phyloP scores from a whole-genome alignment of 2,888 invertebrate species.

The Eristalis intricaria region DNA sequence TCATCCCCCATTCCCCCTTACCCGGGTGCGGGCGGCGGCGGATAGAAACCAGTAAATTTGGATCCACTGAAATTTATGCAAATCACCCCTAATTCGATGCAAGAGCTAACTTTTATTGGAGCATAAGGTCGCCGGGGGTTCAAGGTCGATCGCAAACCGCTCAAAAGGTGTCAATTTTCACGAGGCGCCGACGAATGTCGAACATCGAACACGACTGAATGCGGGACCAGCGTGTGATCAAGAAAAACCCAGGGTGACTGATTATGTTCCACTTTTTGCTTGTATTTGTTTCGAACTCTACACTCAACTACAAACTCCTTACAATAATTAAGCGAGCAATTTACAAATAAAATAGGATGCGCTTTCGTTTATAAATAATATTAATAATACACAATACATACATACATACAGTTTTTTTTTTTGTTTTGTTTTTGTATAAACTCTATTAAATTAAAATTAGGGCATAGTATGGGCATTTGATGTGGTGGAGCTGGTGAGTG shows the following conservation, averaged over 20 bases:
- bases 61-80: slow-evolving; percentile 28
- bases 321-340: slow-evolving; percentile 28
- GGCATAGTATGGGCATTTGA: slow-evolving; percentile 25
- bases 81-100: neutral
- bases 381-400: slow-evolving; percentile 38
- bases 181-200: neutral
- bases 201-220: too few species aligned
- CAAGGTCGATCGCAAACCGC: neutral
- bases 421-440: slow-evolving; percentile 9
- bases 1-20: neutral
- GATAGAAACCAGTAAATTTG: neutral
- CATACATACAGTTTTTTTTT: slow-evolving; percentile 6
- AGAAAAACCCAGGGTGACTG: neutral
- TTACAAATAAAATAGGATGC: slow-evolving; percentile 57
- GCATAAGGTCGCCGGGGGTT: neutral
- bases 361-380: slow-evolving; percentile 57
- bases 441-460: slow-evolving; percentile 47
- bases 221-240: neutral
- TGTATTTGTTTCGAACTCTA: slow-evolving; percentile 16
- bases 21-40: neutral
- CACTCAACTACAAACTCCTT: slow-evolving; percentile 36
- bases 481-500: neutral
- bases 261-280: slow-evolving; percentile 9
- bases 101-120: slow-evolving; percentile 11
- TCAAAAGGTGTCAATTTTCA: slow-evolving; percentile 22